Conservation (phyloP, 2,888 invertebrate genomes). For the Euproctis similis region DNA sequence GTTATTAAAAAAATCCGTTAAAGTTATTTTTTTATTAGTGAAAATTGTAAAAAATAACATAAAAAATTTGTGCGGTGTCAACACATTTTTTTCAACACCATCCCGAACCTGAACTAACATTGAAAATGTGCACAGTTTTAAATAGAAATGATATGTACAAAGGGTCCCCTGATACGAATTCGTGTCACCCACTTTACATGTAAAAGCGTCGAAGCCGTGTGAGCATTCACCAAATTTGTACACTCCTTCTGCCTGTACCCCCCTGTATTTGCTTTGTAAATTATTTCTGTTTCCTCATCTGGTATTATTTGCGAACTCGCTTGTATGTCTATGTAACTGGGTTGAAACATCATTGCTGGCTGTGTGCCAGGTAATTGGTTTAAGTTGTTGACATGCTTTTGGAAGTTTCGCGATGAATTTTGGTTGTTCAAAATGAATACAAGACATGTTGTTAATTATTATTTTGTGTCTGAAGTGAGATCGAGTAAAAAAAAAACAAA, state of each 20-base stretch:
- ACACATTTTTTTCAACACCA: slow-evolving; percentile 5
- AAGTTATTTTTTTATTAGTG: too few relatives aligned
- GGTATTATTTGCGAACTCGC: slow-evolving; percentile 1
- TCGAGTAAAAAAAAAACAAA: too few relatives aligned
- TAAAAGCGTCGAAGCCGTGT: slow-evolving; percentile 15
- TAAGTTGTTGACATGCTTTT: slow-evolving; percentile 3
- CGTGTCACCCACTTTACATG: slow-evolving; percentile 18
- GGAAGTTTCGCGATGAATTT: background rate
- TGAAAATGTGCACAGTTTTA: slow-evolving; percentile 10
- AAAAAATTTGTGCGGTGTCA: background rate
- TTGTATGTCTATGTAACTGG: slow-evolving; percentile 5
- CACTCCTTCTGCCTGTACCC: background rate
- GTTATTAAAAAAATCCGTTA: too few relatives aligned
- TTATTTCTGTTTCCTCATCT: too few relatives aligned
- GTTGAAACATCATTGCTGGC: slow-evolving; percentile 5
- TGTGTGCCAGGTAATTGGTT: slow-evolving; percentile 2
- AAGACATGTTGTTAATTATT: too few relatives aligned
- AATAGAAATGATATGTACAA: slow-evolving; percentile 17
- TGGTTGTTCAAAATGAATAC: background rate
- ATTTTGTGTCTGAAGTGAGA: too few relatives aligned
- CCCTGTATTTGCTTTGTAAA: too few relatives aligned
- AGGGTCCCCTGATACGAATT: slow-evolving; percentile 21
- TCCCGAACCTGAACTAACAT: slow-evolving; percentile 12
- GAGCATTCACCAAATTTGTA: slow-evolving; percentile 11
- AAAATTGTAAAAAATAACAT: too few relatives aligned